These are phyloP conservation scores for Tethya wilhelma DNA, from an alignment of 37 sponge, comb jelly and placozoan genomes.

Conservation along the genomic window DNA sequence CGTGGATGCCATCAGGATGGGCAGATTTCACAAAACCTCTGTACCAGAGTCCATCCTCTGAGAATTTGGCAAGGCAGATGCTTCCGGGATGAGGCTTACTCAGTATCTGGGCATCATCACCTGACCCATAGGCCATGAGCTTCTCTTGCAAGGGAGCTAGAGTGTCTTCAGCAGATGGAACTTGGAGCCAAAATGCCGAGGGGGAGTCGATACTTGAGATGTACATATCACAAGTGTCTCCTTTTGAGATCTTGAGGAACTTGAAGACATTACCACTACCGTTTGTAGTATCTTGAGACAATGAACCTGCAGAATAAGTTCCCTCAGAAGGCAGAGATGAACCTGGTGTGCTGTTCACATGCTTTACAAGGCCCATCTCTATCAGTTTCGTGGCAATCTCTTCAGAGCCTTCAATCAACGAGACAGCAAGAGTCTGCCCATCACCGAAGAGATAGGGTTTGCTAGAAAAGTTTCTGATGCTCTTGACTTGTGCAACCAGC, in stretches of 20 bases:
- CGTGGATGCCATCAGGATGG: neutral
- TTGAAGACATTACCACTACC: neutral
- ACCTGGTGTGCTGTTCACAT: too few species aligned
- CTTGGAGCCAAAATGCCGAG: constrained; percentile 62
- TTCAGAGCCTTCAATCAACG: constrained; percentile 1
- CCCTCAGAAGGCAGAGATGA: neutral
- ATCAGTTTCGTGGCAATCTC: neutral
- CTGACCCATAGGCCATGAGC: neutral
- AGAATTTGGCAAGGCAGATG: constrained; percentile 50
- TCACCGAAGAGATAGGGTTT: constrained; percentile 14
- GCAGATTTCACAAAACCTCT: constrained; percentile 17
- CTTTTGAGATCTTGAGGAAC: neutral
- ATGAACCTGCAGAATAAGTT: neutral
- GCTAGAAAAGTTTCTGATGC: neutral
- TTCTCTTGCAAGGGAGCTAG: constrained; percentile 20
- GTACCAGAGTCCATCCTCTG: constrained; percentile 53
- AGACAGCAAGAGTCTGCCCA: neutral
- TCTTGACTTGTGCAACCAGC: constrained; percentile 18
- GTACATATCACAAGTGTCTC: constrained; percentile 39
- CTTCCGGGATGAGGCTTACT: constrained; percentile 17
- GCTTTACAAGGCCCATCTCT: neutral
- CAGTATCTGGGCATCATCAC: neutral
- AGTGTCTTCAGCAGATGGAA: constrained; percentile 9
- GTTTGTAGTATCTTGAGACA: neutral
- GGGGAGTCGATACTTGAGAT: constrained; percentile 37